These are phyloP conservation scores for Halcyon badia DNA, from an alignment of 2,797 vertebrate genomes.

Conservation along the genomic window DNA sequence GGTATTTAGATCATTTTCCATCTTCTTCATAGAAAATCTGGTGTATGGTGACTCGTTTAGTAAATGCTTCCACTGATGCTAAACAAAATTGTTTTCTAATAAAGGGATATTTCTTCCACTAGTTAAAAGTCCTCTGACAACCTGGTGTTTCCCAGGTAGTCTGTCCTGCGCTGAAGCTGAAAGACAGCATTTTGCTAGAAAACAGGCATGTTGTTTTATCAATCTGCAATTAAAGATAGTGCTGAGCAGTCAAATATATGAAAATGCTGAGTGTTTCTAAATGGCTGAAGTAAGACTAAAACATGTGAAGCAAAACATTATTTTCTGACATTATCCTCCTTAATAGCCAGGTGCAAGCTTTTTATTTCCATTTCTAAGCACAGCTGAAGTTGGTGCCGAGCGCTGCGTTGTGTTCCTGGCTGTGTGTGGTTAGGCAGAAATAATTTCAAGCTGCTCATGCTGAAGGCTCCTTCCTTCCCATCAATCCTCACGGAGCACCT, in stretches of 20 bases:
- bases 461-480: background rate
- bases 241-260: background rate
- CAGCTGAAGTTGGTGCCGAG: background rate
- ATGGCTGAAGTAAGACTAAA: background rate
- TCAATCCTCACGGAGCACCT: background rate
- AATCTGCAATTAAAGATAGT: background rate
- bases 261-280: background rate
- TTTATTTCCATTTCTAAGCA: background rate
- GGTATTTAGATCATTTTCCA: background rate
- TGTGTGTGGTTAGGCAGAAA: background rate
- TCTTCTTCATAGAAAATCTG: background rate
- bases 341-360: background rate
- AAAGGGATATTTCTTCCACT: constrained; percentile 16
- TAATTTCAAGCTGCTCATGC: background rate
- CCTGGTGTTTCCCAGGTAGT: background rate
- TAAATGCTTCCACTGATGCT: background rate
- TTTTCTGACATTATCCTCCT: background rate
- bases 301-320: background rate
- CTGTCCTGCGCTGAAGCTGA: background rate
- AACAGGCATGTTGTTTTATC: background rate
- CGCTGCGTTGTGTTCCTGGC: background rate
- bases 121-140: background rate
- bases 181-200: background rate
- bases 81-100: constrained; percentile 32
- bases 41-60: background rate